These are phyloP conservation scores for Aulostomus chinensis DNA, from an alignment of 2,797 vertebrate species.

Conservation along the genomic window DNA sequence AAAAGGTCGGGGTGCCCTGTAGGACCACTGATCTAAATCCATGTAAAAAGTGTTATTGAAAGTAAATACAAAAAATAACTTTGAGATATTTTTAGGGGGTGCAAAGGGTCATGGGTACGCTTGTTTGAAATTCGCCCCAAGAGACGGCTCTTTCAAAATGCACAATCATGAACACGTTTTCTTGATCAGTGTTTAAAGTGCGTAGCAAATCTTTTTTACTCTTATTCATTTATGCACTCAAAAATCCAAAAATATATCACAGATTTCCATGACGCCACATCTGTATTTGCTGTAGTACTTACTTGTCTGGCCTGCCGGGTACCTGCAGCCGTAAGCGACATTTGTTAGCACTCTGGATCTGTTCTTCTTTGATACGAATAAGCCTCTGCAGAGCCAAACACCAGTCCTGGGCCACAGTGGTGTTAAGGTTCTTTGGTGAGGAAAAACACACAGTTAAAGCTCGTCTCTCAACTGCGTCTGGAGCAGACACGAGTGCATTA, in stretches of 20 bases:
- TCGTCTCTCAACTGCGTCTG: constrained; percentile 14
- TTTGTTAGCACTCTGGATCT: constrained; percentile 96
- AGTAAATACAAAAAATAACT: too few relatives aligned
- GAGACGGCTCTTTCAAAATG: too few relatives aligned
- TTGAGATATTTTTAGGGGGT: too few relatives aligned
- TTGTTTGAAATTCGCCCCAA: too few relatives aligned
- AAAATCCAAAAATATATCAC: neutral
- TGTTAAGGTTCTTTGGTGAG: constrained; percentile 90
- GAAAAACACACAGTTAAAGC: constrained; percentile 43
- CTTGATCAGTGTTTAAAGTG: neutral
- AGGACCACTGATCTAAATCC: constrained; percentile 11
- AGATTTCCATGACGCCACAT: constrained; percentile 10
- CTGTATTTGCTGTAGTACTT: constrained; percentile 63
- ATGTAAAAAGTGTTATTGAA: neutral
- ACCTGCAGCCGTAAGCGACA: constrained; percentile 93
- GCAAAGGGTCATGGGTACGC: too few relatives aligned
- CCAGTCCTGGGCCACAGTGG: constrained; percentile 95
- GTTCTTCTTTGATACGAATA: constrained; percentile 94
- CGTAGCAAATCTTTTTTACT: neutral
- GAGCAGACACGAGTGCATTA: neutral
- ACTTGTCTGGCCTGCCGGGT: constrained; percentile 94
- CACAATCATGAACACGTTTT: neutral
- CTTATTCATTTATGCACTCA: neutral
- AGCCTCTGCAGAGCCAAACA: constrained; percentile 94
- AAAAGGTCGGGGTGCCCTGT: constrained; percentile 28